These are phyloP conservation scores for Microplitis mediator DNA, from an alignment of 1,140 invertebrate species.

Conservation along the genomic window DNA sequence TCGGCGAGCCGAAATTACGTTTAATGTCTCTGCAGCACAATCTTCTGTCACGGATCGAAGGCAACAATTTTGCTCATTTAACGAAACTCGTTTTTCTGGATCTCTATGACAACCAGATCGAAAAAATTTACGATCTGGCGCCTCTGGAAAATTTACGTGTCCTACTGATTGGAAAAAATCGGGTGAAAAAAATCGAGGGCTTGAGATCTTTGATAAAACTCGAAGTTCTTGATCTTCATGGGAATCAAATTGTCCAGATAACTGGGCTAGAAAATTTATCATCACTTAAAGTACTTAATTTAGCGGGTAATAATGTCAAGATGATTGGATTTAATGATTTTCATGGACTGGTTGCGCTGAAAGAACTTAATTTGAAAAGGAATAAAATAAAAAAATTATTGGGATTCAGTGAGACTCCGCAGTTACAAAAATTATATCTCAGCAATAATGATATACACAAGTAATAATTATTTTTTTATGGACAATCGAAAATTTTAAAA, in stretches of 20 bases:
- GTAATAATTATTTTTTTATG: slow-evolving; percentile 55
- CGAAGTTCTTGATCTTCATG: slow-evolving; percentile 90
- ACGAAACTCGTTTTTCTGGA: slow-evolving; percentile 88
- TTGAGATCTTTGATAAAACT: slow-evolving; percentile 73
- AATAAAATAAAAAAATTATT: slow-evolving; percentile 81
- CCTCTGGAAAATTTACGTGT: slow-evolving; percentile 79
- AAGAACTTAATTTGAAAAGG: slow-evolving; percentile 85
- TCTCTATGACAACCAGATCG: slow-evolving; percentile 92
- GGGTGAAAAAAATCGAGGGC: slow-evolving; percentile 72
- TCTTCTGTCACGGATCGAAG: slow-evolving; percentile 78
- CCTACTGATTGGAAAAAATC: slow-evolving; percentile 88
- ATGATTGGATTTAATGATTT: slow-evolving; percentile 76
- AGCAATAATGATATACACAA: slow-evolving; percentile 85
- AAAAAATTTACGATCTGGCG: slow-evolving; percentile 78
- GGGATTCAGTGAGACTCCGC: slow-evolving; percentile 81
- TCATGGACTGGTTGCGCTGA: slow-evolving; percentile 74
- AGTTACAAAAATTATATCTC: slow-evolving; percentile 80
- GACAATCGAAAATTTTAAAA: no score
- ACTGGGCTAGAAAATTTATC: slow-evolving; percentile 66
- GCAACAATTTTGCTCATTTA: slow-evolving; percentile 66
- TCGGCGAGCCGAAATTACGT: slow-evolving; percentile 77
- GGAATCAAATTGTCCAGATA: slow-evolving; percentile 80
- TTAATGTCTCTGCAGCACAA: slow-evolving; percentile 91
- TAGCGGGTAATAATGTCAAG: slow-evolving; percentile 87
- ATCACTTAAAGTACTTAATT: slow-evolving; percentile 86